These are phyloP conservation scores for Rhopilema esculentum DNA, from an alignment of 30 jellyfish, hydroid and myxozoan genomes.

Conservation along the genomic window DNA sequence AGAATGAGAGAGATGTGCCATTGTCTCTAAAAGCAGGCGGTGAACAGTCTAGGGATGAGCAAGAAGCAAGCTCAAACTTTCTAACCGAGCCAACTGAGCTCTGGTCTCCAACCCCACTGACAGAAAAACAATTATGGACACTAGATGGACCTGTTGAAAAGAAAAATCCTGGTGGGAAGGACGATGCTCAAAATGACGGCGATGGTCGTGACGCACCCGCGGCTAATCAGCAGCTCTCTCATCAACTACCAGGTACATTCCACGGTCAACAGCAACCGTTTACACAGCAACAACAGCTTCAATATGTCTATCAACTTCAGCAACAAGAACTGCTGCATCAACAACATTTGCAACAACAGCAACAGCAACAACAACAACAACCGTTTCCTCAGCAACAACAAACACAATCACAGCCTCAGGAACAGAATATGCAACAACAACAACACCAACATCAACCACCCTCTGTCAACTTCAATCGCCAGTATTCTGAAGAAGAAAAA, in stretches of 20 bases:
- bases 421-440: neutral
- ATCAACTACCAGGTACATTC: neutral
- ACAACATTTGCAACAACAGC: conserved; percentile 12
- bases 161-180: neutral
- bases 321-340: conserved; percentile 3
- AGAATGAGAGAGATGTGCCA: neutral
- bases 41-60: neutral
- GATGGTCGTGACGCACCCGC: neutral
- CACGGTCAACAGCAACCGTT: neutral
- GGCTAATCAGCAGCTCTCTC: neutral
- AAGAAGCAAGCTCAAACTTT: neutral
- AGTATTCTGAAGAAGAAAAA: neutral
- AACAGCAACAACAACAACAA: conserved; percentile 4
- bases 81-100: conserved; percentile 38
- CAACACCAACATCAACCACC: conserved; percentile 23
- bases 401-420: conserved; percentile 10
- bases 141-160: neutral
- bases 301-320: neutral
- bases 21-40: neutral
- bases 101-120: conserved; percentile 55
- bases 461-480: neutral
- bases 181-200: neutral
- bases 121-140: neutral
- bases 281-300: neutral
- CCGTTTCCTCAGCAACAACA: neutral